Evolutionary conservation across 2,888 invertebrate genomes (phyloP), one percentile per base, ranked within the genome.

Genomic region (Diarsia rubi): DNA sequence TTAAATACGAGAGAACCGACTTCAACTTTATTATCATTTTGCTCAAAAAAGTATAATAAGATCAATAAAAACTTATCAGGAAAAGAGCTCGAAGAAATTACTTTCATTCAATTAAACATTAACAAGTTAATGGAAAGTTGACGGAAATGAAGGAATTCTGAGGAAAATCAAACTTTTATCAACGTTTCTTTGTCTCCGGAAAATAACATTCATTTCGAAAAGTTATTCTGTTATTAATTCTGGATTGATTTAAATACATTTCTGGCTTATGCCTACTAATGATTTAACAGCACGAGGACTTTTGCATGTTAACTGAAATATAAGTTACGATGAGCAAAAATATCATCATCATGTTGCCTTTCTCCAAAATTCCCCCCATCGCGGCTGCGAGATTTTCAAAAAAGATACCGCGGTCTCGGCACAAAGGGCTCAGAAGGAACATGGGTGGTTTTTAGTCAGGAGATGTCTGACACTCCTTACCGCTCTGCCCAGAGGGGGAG

Each of bases 41-140:
- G 31, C 16, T n/a, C 14, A 21, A 76, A 60, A 70, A 65, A 65
- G 19, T 54, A 47, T 65, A 73, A 73, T 49, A n/a, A 57, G 54
- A 76, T 80, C 76, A 69, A 80, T 65, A 54, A 64, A 52, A 80
- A 76, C 44, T 71, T 65, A 49, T 69, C 21, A 54, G 47, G 47
- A 65, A 71, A 65, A 60, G 52, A 77, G 67, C 47, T 68, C n/a
- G 11, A 19, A 69, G 54, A 65, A 79, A 80, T 76, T 44, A 75
- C 16, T 69, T 68, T 60, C 44, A 66, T 31, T 76, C 68, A 68
- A 71, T 80, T 71, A 65, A 71, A 76, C 65, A 69, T 71, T 62
- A 21, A 65, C 68, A 76, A 75, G 68, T 44, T 63, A 37, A 60
- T 65, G 31, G 24, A 69, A 69, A 78, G 45, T 78, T 73, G 44